Evolutionary conservation across 2,797 vertebrate genomes (phyloP), one percentile per base, ranked within the genome.

Genomic region (Carduelis carduelis): DNA sequence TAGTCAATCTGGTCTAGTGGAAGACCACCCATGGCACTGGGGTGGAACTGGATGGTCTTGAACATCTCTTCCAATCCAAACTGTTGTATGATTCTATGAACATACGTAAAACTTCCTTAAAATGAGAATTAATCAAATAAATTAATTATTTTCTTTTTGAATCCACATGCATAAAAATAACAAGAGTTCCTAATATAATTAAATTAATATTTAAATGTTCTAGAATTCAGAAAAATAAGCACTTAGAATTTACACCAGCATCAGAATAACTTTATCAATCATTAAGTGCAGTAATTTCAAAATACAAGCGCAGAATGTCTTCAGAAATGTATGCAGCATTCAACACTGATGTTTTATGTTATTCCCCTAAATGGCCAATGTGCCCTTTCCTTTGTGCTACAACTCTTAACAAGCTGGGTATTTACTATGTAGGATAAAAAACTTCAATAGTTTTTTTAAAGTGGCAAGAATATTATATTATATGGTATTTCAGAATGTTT

Each of bases 261-360:
- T 82, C 37, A 47, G n/a, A 68, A 66, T 43, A 39, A n/a, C 14
- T 71, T 57, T 46, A 57, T 39, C 16, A 37, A 10, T 56, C 43
- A 72, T 39, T 46, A 72, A 49, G n/a, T 30, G 8, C 6, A 23
- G 1, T 21, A 71, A 80, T 13, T 15, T 22, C 37, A 68, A 81
- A 88, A 68, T 18, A 46, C 5, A 75, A 68, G 52, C 30, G 49
- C 1, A 10, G 19, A 66, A 60, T 28, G 1, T 26, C 27, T 72
- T 21, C 39, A 49, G 35, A 60, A 63, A 34, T 35, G 3, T 4
- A 22, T 21, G 39, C 15, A 63, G 15, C 13, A 20, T 52, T 61
- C 30, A 68, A 66, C 5, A 5, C 7, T 0, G 0, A 12, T 34
- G 7, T 22, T 72, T 72, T 53, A n/a, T 56, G 22, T 35, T 69